Conservation (phyloP, 2,888 invertebrate genomes). For the Penaeus monodon region DNA sequence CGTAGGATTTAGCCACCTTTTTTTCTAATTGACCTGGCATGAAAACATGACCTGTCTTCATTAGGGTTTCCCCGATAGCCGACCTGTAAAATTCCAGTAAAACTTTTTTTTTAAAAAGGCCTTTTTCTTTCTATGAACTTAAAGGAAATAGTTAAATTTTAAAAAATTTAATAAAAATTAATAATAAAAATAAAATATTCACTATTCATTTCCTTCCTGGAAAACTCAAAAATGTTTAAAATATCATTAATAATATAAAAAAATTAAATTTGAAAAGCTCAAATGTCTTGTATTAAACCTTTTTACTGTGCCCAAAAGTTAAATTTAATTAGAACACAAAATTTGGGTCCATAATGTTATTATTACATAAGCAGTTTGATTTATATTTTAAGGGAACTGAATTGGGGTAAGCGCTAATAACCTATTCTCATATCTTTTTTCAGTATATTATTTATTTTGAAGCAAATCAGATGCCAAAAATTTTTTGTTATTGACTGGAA, state of each 20-base stretch:
- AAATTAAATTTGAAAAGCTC: constrained; percentile 35
- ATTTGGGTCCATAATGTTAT: neutral
- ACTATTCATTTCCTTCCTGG: constrained; percentile 12
- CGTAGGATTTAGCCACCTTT: too few species aligned
- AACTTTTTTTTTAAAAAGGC: constrained; percentile 20
- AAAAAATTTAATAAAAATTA: too few species aligned
- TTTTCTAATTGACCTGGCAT: neutral
- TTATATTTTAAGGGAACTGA: constrained; percentile 23
- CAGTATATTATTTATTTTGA: neutral
- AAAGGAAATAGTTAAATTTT: too few species aligned
- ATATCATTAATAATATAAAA: constrained; percentile 18
- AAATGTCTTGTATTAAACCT: constrained; percentile 7
- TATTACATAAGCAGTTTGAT: constrained; percentile 17
- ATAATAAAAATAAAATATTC: neutral
- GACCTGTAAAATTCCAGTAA: constrained; percentile 5
- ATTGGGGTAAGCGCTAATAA: neutral
- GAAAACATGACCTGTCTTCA: constrained; percentile 19
- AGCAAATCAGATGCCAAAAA: neutral
- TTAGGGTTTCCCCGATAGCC: neutral
- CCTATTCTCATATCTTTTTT: neutral
- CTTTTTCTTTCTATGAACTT: neutral
- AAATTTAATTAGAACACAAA: neutral
- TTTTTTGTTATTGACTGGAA: too few species aligned
- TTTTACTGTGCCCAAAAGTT: neutral
- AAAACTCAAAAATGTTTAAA: constrained; percentile 12